Evolutionary conservation across 2,888 invertebrate species (phyloP), one percentile per base, ranked within the genome.

Genomic region (Hydropsyche betteni): DNA sequence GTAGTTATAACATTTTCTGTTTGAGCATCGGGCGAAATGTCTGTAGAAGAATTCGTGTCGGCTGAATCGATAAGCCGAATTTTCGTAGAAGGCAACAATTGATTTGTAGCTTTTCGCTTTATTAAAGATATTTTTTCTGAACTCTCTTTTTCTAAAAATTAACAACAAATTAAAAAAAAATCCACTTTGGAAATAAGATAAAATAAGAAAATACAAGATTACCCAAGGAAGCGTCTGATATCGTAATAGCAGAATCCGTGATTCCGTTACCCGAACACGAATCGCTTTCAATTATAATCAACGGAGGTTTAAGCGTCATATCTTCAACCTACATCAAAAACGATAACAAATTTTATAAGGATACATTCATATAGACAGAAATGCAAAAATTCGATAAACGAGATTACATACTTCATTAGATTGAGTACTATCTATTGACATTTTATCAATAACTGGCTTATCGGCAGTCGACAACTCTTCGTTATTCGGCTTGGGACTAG

Each of bases 261-360:
- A 14, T 53, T 14, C 14, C 12, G 10, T 5, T 53, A 4, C 14
- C 14, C 7, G 53, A 53, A 53, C 12, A 14, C 12, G 53, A 53
- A 53, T 77, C 78, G 36, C 75, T 75, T 68, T 74, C 77, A 44
- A 78, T 50, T 5, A 78, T 58, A 2, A 78, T 69, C 36, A 75
- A 10, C 16, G 77, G 51, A 12, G 74, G 53, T 55, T 75, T 70
- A 10, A 8, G 7, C 5, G 58, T 38, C 10, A 77, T 58, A 5
- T 69, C 24, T 36, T 68, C 52, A 24, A 78, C 77, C 78, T 78
- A 68, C 34, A 61, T 77, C 69, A 64, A 44, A 68, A 78, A 64
- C 58, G 8, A 68, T 38, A 68, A 24, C 24, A 24, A 24, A 24
- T 2, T 24, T 24, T 24, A 24, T 24, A 24, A 24, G 24, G 24